phyloP scores from a whole-genome alignment of 2,888 invertebrate genomes.

The Nudaria mundana region DNA sequence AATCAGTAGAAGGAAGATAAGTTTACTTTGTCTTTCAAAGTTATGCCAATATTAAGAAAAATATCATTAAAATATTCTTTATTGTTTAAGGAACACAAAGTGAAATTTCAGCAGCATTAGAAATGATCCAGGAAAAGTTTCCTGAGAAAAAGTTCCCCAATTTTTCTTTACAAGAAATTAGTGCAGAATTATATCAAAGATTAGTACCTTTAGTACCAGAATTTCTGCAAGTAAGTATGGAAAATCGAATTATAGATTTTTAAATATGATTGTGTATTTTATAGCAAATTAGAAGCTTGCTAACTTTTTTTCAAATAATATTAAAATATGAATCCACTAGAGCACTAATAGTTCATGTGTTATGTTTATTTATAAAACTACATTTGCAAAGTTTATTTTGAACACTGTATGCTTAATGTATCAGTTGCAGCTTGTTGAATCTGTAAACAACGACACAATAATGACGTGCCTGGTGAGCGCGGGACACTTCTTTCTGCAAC shows the following conservation, averaged over 20 bases:
- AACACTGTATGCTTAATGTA: slow-evolving; percentile 41
- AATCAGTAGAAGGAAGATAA: too few species aligned
- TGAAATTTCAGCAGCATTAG: slow-evolving; percentile 91
- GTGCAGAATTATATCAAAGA: slow-evolving; percentile 75
- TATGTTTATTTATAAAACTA: neutral
- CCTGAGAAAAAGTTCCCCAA: slow-evolving; percentile 90
- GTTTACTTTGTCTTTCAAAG: neutral
- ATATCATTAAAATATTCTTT: neutral
- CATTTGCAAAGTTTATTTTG: slow-evolving; percentile 10
- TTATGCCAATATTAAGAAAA: neutral
- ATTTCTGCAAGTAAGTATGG: slow-evolving; percentile 77
- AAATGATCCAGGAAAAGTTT: slow-evolving; percentile 92
- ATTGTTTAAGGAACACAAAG: slow-evolving; percentile 83
- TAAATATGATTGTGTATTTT: neutral
- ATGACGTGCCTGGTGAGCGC: slow-evolving; percentile 93
- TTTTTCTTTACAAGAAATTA: slow-evolving; percentile 85
- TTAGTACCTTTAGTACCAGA: slow-evolving; percentile 77
- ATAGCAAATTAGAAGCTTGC: too few species aligned
- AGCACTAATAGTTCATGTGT: too few species aligned
- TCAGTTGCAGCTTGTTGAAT: slow-evolving; percentile 90
- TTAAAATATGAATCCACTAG: too few species aligned
- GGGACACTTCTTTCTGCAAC: slow-evolving; percentile 96
- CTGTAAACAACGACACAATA: slow-evolving; percentile 95
- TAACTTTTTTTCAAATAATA: neutral
- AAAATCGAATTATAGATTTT: too few species aligned